Base-by-base conservation (phyloP, 2,888 invertebrate genomes). In the Drosophila greeni region DNA sequence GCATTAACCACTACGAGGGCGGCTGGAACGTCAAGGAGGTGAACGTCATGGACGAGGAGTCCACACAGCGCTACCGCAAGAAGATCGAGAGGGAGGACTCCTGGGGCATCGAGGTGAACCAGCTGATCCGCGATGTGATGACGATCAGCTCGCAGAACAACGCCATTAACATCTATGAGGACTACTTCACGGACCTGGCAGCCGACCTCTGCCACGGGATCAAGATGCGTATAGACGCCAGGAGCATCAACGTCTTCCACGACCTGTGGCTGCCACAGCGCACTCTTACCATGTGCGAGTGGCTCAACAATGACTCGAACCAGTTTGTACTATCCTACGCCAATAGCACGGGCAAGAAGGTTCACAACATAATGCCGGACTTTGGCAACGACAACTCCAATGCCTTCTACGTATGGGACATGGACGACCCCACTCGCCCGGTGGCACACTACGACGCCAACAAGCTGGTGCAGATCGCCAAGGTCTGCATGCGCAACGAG, bases 401-500 rank as follows among this genome's bases (percentile, higher is more conserved):
- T 65, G 77, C 83, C 0, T 85, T 86, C 34, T 88, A 69, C 47
- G 55, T 84, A 2, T 87, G 87, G 88, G 78, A 86, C 40, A 58
- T 82, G 8, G 70, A 76, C 23, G 85, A 87, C 66, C 82, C 87
- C 0, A 72, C 85, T 77, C 92, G 92, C 61, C 95, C 97, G 0
- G 91, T 94, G 59, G 89, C 93, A 62, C 90, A 91, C 2, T 90
- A 97, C 73, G 93, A 92, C 78, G 93, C 95, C 11, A 91, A 91
- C 1, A 92, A 93, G 47, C 91, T 94, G 1, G 90, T 95, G 18
- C 92, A 94, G 14, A 94, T 94, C 78, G 90, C 96, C 51, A 95
- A 93, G 86, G 97, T 95, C 87, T 96, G 97, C 88, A 94, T 95
- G 14, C 94, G 95, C 82, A 97, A 97, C 89, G 92, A 92, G 39